Conservation (phyloP, 2,797 vertebrate genomes). For the Bufotes viridis region DNA sequence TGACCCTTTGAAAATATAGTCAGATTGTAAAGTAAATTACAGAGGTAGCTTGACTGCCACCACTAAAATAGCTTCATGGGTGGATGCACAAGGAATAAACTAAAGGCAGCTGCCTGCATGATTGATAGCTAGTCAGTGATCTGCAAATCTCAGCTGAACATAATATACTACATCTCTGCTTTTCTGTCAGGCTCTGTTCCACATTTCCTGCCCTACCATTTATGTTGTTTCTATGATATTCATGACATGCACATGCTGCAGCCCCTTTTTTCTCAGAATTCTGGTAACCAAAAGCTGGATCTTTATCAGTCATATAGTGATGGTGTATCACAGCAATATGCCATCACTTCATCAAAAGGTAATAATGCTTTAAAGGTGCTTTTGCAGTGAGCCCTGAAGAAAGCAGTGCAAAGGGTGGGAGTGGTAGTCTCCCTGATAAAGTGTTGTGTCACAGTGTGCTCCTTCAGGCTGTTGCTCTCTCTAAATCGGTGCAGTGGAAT, state of each 20-base stretch:
- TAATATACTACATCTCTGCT: background rate
- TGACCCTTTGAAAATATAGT: constrained; percentile 20
- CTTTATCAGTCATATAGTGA: too few relatives aligned
- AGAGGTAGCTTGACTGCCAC: background rate
- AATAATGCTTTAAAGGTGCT: too few relatives aligned
- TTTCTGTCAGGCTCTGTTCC: background rate
- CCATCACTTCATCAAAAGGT: too few relatives aligned
- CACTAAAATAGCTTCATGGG: background rate
- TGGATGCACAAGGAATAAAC: background rate
- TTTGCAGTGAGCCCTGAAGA: too few relatives aligned
- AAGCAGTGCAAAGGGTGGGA: too few relatives aligned
- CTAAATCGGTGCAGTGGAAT: too few relatives aligned
- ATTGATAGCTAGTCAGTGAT: background rate
- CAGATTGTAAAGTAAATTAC: background rate
- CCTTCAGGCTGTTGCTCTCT: too few relatives aligned
- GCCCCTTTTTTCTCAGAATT: too few relatives aligned
- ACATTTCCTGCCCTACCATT: background rate
- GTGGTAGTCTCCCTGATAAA: too few relatives aligned
- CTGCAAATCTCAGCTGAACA: background rate
- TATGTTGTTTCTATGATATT: background rate
- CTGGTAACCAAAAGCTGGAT: too few relatives aligned
- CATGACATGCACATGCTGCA: background rate
- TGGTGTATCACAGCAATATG: too few relatives aligned
- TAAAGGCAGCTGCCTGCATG: background rate
- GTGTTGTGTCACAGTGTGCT: too few relatives aligned